Evolutionary conservation across 2,888 invertebrate genomes (phyloP).

Genomic region (Notodonta ziczac): DNA sequence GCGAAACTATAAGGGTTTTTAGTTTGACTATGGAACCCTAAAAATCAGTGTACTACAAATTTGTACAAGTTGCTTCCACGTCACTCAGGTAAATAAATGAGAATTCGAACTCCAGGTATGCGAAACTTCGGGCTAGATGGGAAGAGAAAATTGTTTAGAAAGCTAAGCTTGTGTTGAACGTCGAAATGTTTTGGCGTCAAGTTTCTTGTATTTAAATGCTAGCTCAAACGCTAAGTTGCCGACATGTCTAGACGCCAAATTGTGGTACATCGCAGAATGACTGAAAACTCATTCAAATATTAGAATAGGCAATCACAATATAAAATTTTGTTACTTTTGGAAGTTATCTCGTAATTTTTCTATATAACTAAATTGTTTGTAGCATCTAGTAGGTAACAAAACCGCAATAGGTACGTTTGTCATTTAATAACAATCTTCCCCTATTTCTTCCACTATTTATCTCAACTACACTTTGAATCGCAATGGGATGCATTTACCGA

Average conservation of each 20-base stretch:
- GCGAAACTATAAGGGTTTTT: too few species aligned
- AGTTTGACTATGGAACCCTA: too few species aligned
- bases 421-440: too few species aligned
- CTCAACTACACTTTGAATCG: too few species aligned
- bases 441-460: too few species aligned
- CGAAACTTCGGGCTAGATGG: not conserved
- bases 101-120: not conserved
- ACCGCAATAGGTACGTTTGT: too few species aligned
- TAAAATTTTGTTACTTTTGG: not conserved
- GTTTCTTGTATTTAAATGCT: constrained; percentile 3
- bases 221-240: not conserved
- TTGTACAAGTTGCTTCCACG: constrained; percentile 11
- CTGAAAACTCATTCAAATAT: not conserved
- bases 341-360: not conserved
- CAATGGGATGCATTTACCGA: too few species aligned
- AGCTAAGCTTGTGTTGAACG: not conserved
- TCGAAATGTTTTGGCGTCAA: not conserved
- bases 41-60: constrained; percentile 8
- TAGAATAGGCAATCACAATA: not conserved
- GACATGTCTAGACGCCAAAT: not conserved
- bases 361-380: too few species aligned
- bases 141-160: constrained; percentile 3
- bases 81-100: not conserved
- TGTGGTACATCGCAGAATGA: not conserved
- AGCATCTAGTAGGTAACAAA: too few species aligned